These are phyloP conservation scores for Leucophora obtusa DNA, from an alignment of 2,888 invertebrate genomes.

Conservation along the genomic window DNA sequence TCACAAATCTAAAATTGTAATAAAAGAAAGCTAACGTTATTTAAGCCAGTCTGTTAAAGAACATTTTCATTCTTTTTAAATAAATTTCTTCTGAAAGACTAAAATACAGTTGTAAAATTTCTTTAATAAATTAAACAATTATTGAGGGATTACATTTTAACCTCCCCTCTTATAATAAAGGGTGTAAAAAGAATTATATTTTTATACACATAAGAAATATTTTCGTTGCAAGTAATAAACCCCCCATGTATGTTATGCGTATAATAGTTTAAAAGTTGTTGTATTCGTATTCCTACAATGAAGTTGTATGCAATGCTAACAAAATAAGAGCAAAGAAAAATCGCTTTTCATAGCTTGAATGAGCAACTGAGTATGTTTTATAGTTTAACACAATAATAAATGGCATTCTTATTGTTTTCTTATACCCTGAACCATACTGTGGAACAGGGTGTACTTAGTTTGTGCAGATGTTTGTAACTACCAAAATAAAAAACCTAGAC, in stretches of 20 bases:
- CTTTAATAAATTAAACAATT: too few relatives aligned
- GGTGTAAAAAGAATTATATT: neutral
- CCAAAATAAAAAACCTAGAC: too few relatives aligned
- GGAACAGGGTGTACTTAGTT: too few relatives aligned
- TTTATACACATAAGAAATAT: neutral
- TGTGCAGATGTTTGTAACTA: too few relatives aligned
- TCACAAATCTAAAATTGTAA: too few relatives aligned
- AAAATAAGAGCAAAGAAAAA: slow-evolving; percentile 10
- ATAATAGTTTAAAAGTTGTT: neutral
- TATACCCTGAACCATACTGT: too few relatives aligned
- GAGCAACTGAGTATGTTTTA: slow-evolving; percentile 23
- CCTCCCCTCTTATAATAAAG: neutral
- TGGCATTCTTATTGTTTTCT: neutral
- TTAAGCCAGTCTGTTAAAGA: too few relatives aligned
- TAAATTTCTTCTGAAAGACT: too few relatives aligned
- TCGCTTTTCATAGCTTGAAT: slow-evolving; percentile 45
- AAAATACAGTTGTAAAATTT: too few relatives aligned
- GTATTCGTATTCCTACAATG: neutral
- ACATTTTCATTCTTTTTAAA: too few relatives aligned
- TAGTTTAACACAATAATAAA: slow-evolving; percentile 33
- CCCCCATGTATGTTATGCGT: neutral
- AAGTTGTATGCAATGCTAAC: neutral
- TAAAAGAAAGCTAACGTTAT: too few relatives aligned
- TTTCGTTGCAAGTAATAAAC: neutral
- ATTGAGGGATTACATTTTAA: neutral